Evolutionary conservation across 2,888 invertebrate genomes (phyloP).

Genomic region (Scelioninae gen. 1): DNA sequence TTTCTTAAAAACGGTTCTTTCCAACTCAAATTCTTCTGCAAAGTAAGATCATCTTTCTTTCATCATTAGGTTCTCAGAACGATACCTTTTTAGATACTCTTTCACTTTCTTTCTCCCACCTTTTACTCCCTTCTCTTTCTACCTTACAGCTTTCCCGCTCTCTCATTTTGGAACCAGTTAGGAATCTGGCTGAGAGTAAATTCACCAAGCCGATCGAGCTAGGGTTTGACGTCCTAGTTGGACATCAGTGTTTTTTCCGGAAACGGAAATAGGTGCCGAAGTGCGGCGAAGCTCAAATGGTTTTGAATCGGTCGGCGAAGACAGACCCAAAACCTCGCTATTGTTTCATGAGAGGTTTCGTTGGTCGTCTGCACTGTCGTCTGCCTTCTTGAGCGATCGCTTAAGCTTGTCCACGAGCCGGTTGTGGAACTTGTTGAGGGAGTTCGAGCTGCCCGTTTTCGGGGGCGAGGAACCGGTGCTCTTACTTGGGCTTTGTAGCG

Average conservation of each 20-base stretch:
- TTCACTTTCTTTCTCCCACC: no score
- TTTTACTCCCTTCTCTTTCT: no score
- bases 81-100: no score
- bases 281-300: conserved; percentile 83
- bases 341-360: conserved; percentile 83
- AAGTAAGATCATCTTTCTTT: no score
- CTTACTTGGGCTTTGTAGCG: conserved; percentile 88
- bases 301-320: conserved; percentile 81
- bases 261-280: conserved; percentile 77
- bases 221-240: no score
- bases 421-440: conserved; percentile 91
- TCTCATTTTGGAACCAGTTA: no score
- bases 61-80: no score
- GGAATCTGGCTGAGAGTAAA: no score
- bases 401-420: conserved; percentile 92
- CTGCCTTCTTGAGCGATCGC: conserved; percentile 88
- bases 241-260: conserved; percentile 61
- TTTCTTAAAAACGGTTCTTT: no score
- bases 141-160: no score
- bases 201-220: no score
- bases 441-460: conserved; percentile 86
- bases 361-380: conserved; percentile 85
- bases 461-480: conserved; percentile 88
- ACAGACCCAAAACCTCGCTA: conserved; percentile 82
- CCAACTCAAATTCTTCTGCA: no score